Base-by-base conservation (phyloP, 2,888 invertebrate genomes). In the Bhutanitis thaidina region DNA sequence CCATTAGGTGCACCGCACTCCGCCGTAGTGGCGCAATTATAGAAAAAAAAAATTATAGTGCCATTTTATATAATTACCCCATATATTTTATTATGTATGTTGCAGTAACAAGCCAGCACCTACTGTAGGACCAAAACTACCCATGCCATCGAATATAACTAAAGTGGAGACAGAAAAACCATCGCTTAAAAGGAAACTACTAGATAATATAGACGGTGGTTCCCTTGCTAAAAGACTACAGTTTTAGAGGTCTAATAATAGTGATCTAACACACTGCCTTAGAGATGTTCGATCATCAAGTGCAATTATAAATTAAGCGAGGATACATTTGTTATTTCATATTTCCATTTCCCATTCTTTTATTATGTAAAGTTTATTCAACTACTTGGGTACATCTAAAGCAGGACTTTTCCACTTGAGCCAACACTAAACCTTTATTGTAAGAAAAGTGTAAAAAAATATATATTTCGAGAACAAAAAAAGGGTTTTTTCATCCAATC, bases 71-170 rank as follows among this genome's bases (percentile, higher is more conserved):
- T n/a, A n/a, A n/a, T n/a, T n/a, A n/a, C n/a, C n/a, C n/a, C 2
- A 20, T 3, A 20, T 3, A 20, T 20, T 27, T 27, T 8, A 1
- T 27, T 27, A 30, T 32, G 32, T 15, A 7, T 25, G 32, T 80
- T 81, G 30, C 77, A 93, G 94, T 62, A 97, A 96, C 72, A 96
- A 95, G 75, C 98, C 98, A 3, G 93, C 95, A 5, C 97, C 98
- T 0, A 94, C 97, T 0, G 87, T 94, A 7, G 96, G 96, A 1
- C 81, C 92, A n/a, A 95, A 95, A 71, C 79, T 98, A 47, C 98
- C 98, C 0, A 88, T 95, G 69, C 96, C 96, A 1, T 90, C 92
- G 13, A 91, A 87, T 62, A 84, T 95, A 48, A 85, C 87, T 57
- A 92, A 91, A 72, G 81, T 91, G 43, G 93, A 94, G 59, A 67